These are phyloP conservation scores for Ceratoteleas bidentatus DNA, from an alignment of 1,140 invertebrate species.

Conservation along the genomic window DNA sequence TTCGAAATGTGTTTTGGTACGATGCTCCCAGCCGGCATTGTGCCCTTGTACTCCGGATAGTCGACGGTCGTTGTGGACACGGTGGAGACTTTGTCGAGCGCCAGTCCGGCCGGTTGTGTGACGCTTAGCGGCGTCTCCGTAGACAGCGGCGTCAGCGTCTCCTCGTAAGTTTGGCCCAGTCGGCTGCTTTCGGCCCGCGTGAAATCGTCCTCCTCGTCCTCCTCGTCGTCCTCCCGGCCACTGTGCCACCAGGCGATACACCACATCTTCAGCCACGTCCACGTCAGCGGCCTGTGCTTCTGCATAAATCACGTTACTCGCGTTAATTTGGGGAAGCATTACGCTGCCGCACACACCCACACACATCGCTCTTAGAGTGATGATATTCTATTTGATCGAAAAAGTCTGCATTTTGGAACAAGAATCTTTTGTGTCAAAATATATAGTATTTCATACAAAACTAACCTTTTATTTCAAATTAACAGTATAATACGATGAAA, in stretches of 20 bases:
- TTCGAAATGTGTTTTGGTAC: constrained; percentile 78
- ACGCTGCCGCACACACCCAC: no score
- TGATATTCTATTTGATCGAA: no score
- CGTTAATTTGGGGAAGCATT: no score
- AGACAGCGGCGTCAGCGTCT: constrained; percentile 88
- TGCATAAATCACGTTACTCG: constrained; percentile 49
- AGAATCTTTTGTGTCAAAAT: no score
- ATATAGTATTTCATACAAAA: no score
- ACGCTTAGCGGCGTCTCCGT: constrained; percentile 93
- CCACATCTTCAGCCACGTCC: constrained; percentile 87
- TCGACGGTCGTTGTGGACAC: constrained; percentile 46
- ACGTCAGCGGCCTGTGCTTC: constrained; percentile 81
- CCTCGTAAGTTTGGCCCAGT: constrained; percentile 87
- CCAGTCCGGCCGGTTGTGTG: constrained; percentile 86
- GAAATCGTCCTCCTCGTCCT: constrained; percentile 85
- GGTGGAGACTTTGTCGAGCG: constrained; percentile 63
- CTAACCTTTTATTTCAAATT: no score
- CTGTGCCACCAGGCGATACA: constrained; percentile 93
- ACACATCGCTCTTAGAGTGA: no score
- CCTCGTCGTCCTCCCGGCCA: constrained; percentile 89
- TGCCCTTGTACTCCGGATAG: constrained; percentile 71
- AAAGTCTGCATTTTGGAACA: no score
- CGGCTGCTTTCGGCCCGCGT: constrained; percentile 85
- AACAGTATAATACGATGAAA: no score
- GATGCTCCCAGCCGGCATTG: constrained; percentile 69